Evolutionary conservation across 30 jellyfish, hydroid and myxozoan genomes (phyloP), one percentile per base, ranked within the genome.

Genomic region (Mastigias papua): DNA sequence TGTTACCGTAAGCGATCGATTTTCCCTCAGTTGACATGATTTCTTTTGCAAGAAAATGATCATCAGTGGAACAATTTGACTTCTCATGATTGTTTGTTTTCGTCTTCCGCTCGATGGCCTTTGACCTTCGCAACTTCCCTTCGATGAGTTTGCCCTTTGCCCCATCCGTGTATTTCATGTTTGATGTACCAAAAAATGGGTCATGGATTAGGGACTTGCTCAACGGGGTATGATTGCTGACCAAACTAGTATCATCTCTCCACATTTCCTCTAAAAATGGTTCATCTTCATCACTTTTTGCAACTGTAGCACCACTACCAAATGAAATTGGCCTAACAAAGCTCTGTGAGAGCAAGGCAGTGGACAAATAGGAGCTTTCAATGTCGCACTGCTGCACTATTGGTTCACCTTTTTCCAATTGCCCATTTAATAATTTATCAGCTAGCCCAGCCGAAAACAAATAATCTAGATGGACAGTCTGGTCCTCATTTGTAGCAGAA

Each of bases 371-470:
- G 20, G 60, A 68, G 68, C 65, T 11, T 35, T 30, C 88, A 16
- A 27, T 78, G 4, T 57, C 78, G 30, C 67, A 25, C 7, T 72
- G 17, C 16, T 72, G 46, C 20, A 4, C 74, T n/a, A n/a, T n/a
- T 7, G 42, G 19, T 10, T 63, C 42, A 5, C 6, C 37, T 27
- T 63, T 5, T 8, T 63, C 74, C 5, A 63, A 11, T 27, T 63
- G 35, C 32, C 42, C 74, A 17, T 34, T 16, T 23, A 81, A 76
- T 48, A 78, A 22, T 46, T 50, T 81, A 50, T 89, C 97, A 32
- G 97, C 97, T 30, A 89, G 62, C 1, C 97, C 97, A 69, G 88
- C 90, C 17, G 97, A 89, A 80, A 89, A 89, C n/a, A 89, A 48
- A 67, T 89, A 89, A 46, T 89, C 97, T 20, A 89, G 75, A 23